phyloP scores from a whole-genome alignment of 2,888 invertebrate genomes.

The Laothoe populi region DNA sequence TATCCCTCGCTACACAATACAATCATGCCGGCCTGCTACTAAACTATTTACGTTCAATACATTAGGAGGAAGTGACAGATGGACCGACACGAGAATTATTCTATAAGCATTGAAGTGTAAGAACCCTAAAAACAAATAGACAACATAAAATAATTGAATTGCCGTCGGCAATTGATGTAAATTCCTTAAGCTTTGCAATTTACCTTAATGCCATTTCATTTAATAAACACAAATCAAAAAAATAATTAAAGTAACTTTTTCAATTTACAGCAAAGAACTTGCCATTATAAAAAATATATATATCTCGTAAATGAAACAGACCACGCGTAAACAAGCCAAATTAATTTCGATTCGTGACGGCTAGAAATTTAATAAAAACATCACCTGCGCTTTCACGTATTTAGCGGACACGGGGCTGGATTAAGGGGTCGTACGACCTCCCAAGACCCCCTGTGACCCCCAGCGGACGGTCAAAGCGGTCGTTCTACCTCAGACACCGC shows the following conservation, averaged over 20 bases:
- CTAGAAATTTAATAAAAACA: conserved; percentile 72
- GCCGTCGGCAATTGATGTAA: too few relatives aligned
- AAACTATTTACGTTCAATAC: too few relatives aligned
- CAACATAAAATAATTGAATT: too few relatives aligned
- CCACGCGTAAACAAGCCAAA: conserved; percentile 54
- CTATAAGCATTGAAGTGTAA: too few relatives aligned
- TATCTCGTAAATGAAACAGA: conserved; percentile 37
- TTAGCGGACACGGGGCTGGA: conserved; percentile 44
- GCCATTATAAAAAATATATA: conserved; percentile 3
- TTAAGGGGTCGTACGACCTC: conserved; percentile 24
- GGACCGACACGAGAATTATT: too few relatives aligned
- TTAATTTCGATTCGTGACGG: conserved; percentile 61
- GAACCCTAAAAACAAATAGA: too few relatives aligned
- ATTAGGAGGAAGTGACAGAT: too few relatives aligned
- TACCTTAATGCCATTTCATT: neutral
- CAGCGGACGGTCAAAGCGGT: conserved; percentile 13
- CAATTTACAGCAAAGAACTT: neutral
- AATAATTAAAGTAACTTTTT: neutral
- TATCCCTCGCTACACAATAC: too few relatives aligned
- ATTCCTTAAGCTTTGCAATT: neutral
- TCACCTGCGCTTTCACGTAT: conserved; percentile 63
- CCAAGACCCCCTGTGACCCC: conserved; percentile 8
- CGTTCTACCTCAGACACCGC: conserved; percentile 17
- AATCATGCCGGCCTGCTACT: too few relatives aligned
- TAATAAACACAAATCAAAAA: neutral